phyloP scores from a whole-genome alignment of 2,113 vertebrate genomes.

The Oryzias melastigma region DNA sequence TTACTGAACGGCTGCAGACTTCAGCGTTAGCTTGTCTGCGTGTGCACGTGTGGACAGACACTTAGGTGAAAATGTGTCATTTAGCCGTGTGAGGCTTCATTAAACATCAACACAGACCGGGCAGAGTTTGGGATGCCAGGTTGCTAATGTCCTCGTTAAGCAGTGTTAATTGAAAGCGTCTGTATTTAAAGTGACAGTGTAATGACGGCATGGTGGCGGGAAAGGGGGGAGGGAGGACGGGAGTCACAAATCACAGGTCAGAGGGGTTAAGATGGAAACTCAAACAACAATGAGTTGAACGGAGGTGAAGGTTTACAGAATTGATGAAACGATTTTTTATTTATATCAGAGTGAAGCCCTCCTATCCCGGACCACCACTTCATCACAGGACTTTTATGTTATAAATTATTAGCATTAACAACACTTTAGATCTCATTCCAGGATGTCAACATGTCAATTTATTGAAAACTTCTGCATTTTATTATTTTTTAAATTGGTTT shows the following conservation, averaged over 20 bases:
- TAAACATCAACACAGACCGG: slow-evolving; percentile 11
- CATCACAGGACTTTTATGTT: too few relatives aligned
- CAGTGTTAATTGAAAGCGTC: slow-evolving; percentile 48
- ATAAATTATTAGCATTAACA: too few relatives aligned
- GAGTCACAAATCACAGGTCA: slow-evolving; percentile 15
- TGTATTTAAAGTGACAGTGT: slow-evolving; percentile 49
- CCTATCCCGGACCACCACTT: too few relatives aligned
- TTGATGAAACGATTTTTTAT: too few relatives aligned
- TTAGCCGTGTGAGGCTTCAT: slow-evolving; percentile 30
- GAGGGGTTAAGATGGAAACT: neutral
- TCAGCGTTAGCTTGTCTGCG: slow-evolving; percentile 2
- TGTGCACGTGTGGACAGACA: neutral
- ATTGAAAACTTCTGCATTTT: too few relatives aligned
- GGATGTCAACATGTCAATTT: too few relatives aligned
- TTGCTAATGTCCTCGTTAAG: slow-evolving; percentile 68
- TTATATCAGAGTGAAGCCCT: too few relatives aligned
- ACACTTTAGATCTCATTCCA: too few relatives aligned
- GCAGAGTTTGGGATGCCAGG: slow-evolving; percentile 39
- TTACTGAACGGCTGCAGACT: slow-evolving; percentile 33
- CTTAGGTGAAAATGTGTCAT: slow-evolving; percentile 44
- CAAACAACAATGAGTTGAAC: too few relatives aligned
- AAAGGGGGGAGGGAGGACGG: neutral
- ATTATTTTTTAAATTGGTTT: too few relatives aligned
- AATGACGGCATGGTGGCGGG: neutral
- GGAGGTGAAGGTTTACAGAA: too few relatives aligned